Evolutionary conservation across 2,888 invertebrate genomes (phyloP).

Genomic region (Eristalis pertinax): DNA sequence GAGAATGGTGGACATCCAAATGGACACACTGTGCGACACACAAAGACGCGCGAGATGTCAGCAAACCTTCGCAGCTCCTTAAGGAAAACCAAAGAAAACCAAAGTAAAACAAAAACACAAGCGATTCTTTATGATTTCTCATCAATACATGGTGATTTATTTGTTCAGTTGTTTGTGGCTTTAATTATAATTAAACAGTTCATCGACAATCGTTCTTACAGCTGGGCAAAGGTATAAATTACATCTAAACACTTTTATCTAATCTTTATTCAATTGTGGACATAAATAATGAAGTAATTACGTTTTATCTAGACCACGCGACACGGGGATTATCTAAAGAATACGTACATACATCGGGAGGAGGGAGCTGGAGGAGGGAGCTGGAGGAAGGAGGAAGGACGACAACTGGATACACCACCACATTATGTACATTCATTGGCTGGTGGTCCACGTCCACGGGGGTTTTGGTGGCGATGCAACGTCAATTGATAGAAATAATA

Average conservation of each 20-base stretch:
- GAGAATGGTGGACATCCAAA: too few relatives aligned
- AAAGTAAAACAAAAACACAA: neutral
- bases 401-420: neutral
- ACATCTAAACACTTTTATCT: conserved; percentile 30
- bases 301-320: neutral
- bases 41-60: too few relatives aligned
- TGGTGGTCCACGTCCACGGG: too few relatives aligned
- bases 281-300: conserved; percentile 6
- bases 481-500: neutral
- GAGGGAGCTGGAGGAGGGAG: neutral
- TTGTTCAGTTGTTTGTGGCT: neutral
- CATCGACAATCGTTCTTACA: conserved; percentile 34
- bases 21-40: too few relatives aligned
- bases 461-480: neutral
- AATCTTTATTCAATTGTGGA: conserved; percentile 15
- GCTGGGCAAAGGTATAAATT: conserved; percentile 50
- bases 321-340: conserved; percentile 13
- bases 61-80: too few relatives aligned
- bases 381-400: neutral
- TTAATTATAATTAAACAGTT: conserved; percentile 30
- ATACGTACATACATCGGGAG: neutral
- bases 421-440: neutral
- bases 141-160: neutral
- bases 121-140: neutral
- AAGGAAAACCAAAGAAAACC: too few relatives aligned